Conservation (phyloP, 1,140 invertebrate genomes). For the Papilio helenus region DNA sequence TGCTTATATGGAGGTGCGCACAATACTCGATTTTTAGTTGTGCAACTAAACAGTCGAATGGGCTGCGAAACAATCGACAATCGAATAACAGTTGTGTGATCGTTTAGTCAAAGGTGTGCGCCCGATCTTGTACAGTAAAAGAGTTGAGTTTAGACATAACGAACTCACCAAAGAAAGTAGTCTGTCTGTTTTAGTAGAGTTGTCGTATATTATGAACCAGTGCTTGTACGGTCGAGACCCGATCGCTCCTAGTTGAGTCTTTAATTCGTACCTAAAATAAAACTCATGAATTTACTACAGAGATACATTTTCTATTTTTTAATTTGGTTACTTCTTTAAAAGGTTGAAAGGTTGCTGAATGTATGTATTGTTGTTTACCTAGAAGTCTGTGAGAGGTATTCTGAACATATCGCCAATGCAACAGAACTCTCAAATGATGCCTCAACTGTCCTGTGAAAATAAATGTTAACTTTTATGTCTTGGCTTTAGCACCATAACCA, state of each 20-base stretch:
- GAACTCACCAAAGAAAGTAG: slow-evolving; percentile 88
- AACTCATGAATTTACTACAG: background rate
- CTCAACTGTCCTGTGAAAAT: slow-evolving; percentile 55
- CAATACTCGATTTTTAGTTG: too few species aligned
- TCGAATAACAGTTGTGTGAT: too few species aligned
- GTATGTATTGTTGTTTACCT: slow-evolving; percentile 50
- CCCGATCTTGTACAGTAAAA: background rate
- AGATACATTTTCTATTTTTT: slow-evolving; percentile 5
- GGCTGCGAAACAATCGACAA: too few species aligned
- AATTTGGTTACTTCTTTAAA: background rate
- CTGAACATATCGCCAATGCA: slow-evolving; percentile 68
- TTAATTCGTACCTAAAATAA: slow-evolving; percentile 86
- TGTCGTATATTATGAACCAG: slow-evolving; percentile 94
- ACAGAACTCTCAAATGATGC: slow-evolving; percentile 71
- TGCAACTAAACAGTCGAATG: too few species aligned
- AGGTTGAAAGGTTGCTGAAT: background rate
- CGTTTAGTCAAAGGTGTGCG: too few species aligned
- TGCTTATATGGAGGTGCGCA: too few species aligned
- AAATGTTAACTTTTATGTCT: background rate
- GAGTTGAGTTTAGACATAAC: slow-evolving; percentile 30
- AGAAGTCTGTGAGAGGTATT: slow-evolving; percentile 67
- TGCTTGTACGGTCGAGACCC: slow-evolving; percentile 93
- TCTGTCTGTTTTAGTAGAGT: slow-evolving; percentile 90
- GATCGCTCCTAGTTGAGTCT: slow-evolving; percentile 90
- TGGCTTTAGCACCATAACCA: too few species aligned